Evolutionary conservation across 1,140 invertebrate species (phyloP), one percentile per base, ranked within the genome.

Genomic region (Andricus grossulariae): DNA sequence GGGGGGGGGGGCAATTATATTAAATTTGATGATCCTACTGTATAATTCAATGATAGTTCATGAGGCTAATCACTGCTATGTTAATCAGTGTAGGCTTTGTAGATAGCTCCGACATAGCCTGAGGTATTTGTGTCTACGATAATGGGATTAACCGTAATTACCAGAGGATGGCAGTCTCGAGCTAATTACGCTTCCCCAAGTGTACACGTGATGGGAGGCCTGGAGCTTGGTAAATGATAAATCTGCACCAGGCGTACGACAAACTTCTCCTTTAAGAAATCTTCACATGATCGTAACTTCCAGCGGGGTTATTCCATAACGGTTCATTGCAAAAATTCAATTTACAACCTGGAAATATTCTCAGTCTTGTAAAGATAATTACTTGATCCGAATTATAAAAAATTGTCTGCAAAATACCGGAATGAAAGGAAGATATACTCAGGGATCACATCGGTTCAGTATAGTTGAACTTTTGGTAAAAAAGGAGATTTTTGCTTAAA

Each of bases 161-260:
- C 78, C 74, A 80, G n/a, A 78, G 50, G 76, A 78, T 72, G 73
- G 70, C 70, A 66, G 66, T 76, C 74, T 66, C 50, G 54, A 16
- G 80, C 77, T 86, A 86, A 88, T 88, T 87, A 83, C 73, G 81
- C 75, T 78, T 80, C 80, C 73, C 75, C 55, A 74, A 82, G 84
- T 76, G 71, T 77, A 83, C 76, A 75, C 77, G 72, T 80, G 80
- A 84, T 83, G 81, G 78, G 76, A 84, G 75, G 77, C 82, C 75
- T 82, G 76, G 83, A 74, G 77, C 82, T 74, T 81, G 21, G 39
- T 75, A 74, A 71, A 76, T 78, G 79, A 87, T 87, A 85, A 86
- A 86, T 87, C 74, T 80, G 60, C 19, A 73, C 71, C n/a, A 45
- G 50, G 50, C 13, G 16, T 76, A 73, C 73, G 74, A 78, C 73